Conservation (phyloP, 2,888 invertebrate species). For the Empis stercorea region DNA sequence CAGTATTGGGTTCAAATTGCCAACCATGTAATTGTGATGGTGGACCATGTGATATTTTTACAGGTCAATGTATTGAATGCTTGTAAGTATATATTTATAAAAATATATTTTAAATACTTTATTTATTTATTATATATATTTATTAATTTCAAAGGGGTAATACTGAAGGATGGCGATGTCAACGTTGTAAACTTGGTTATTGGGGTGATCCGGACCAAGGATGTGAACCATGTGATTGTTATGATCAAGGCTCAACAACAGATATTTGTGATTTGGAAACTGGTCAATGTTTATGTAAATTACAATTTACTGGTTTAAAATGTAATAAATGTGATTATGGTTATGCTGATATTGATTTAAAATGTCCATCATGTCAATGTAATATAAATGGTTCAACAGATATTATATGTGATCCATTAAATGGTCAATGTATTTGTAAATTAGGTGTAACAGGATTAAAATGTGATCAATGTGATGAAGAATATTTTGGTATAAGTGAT, state of each 20-base stretch:
- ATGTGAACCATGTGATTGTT: conserved; percentile 68
- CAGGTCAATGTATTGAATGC: conserved; percentile 80
- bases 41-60: conserved; percentile 68
- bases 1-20: conserved; percentile 56
- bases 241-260: conserved; percentile 56
- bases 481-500: conserved; percentile 54
- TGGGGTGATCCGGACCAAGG: conserved; percentile 50
- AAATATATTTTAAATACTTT: not conserved
- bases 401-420: conserved; percentile 53
- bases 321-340: conserved; percentile 56
- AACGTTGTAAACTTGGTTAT: conserved; percentile 51
- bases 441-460: conserved; percentile 63
- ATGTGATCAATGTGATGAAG: conserved; percentile 58
- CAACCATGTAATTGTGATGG: conserved; percentile 74
- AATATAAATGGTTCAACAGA: conserved; percentile 51
- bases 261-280: conserved; percentile 55
- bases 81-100: conserved; percentile 24
- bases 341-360: conserved; percentile 60
- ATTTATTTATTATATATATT: not conserved
- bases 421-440: conserved; percentile 71
- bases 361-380: conserved; percentile 73
- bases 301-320: conserved; percentile 55
- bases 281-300: conserved; percentile 65
- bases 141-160: conserved; percentile 36
- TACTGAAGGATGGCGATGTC: conserved; percentile 53